Evolutionary conservation across 2,797 vertebrate genomes (phyloP).

Genomic region (Chelmon rostratus): DNA sequence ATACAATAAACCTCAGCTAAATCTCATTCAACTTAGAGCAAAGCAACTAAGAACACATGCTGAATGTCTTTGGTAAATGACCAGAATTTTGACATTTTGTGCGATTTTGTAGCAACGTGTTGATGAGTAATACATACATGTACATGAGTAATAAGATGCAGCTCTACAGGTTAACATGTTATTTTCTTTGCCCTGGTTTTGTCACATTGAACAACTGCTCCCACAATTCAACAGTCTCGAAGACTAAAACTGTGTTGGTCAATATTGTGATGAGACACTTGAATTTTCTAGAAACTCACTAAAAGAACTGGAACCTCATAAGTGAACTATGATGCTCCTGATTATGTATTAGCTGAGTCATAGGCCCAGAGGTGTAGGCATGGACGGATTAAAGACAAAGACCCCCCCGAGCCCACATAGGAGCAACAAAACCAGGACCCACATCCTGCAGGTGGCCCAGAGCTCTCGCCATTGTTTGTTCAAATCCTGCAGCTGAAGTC

Average conservation of each 20-base stretch:
- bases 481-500: neutral
- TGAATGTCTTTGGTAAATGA: conserved; percentile 26
- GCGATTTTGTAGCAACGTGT: no score
- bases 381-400: conserved; percentile 4
- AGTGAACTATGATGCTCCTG: conserved; percentile 15
- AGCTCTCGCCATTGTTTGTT: neutral
- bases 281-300: neutral
- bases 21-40: neutral
- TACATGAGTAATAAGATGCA: conserved; percentile 1
- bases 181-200: neutral
- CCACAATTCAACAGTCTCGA: neutral
- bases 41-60: neutral
- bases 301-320: neutral
- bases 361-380: conserved; percentile 5
- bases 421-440: neutral
- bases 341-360: conserved; percentile 15
- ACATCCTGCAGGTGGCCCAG: conserved; percentile 12
- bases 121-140: no score
- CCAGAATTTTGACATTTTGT: neutral
- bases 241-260: neutral
- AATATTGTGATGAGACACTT: neutral
- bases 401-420: neutral
- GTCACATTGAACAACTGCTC: neutral
- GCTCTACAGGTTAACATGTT: neutral
- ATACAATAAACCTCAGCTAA: neutral